Base-by-base conservation (phyloP, 2,888 invertebrate species). In the Teinopalpus imperialis region DNA sequence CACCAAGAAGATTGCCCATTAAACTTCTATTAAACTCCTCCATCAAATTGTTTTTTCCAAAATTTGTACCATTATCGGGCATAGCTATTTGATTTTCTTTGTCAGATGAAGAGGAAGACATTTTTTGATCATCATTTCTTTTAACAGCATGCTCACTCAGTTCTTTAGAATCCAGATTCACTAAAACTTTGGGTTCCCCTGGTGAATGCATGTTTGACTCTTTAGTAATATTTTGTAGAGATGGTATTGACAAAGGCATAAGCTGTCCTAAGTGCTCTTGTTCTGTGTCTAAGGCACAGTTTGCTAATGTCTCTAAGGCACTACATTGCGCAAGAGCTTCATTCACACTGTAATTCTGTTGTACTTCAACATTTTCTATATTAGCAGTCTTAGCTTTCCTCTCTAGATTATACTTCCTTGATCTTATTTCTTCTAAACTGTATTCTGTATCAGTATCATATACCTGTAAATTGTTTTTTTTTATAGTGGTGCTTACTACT, bases 361-460 rank as follows among this genome's bases (percentile, higher is more conserved):
- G 72, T 47, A 62, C 59, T 56, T 69, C 61, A 42, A 58, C 57
- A 46, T 54, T 57, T 60, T 74, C 74, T 53, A 63, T 53, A 49
- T 55, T 61, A 65, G 78, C 79, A 66, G 69, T 66, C 69, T 79
- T 80, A 36, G 43, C 49, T 65, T 66, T 70, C 57, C 57, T 76
- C 62, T 74, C 66, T 65, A 86, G 61, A 61, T 69, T 76, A 69
- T 92, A 93, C 66, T 89, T 88, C 57, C 88, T 82, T 48, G 93
- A 92, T 62, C 92, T 88, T 54, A 95, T 88, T 86, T 95, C 95
- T 83, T 95, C 95, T 81, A 95, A 91, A 69, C 94, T 93, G 75
- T 91, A 92, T 83, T 95, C 95, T 53, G 89, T 89, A 52, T 91
- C 90, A 58, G 76, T 75, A 51, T 81, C 75, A 67, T 89, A 89